Conservation (phyloP, 2,888 invertebrate genomes). For the Sphinx pinastri region DNA sequence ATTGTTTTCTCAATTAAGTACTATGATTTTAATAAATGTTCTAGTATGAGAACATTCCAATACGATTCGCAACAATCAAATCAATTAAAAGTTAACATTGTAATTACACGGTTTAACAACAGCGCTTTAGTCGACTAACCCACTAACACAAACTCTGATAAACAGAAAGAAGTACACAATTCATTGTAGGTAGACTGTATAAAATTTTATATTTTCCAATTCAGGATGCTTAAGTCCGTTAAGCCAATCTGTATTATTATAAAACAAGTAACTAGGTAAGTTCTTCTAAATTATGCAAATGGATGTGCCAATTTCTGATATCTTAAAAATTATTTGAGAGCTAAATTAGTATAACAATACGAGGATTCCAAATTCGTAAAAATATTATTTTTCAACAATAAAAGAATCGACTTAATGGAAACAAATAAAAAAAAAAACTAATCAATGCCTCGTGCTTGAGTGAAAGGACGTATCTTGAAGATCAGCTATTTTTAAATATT, state of each 20-base stretch:
- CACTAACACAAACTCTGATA: neutral
- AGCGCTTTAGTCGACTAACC: slow-evolving; percentile 1
- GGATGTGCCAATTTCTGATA: too few species aligned
- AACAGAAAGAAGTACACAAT: neutral
- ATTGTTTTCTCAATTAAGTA: neutral
- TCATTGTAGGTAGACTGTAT: neutral
- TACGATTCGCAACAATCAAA: slow-evolving; percentile 9
- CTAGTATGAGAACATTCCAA: slow-evolving; percentile 1
- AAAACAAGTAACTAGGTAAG: too few species aligned
- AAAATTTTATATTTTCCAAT: too few species aligned
- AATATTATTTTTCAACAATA: neutral
- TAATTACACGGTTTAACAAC: slow-evolving; percentile 9
- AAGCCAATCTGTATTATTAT: too few species aligned
- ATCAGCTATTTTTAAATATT: slow-evolving; percentile 3
- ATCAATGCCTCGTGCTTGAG: neutral
- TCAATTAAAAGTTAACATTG: slow-evolving; percentile 17
- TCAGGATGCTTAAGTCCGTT: too few species aligned
- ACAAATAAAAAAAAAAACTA: neutral
- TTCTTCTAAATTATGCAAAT: too few species aligned
- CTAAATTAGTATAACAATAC: too few species aligned
- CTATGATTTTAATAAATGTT: neutral
- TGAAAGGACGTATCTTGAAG: neutral
- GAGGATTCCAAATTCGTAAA: neutral
- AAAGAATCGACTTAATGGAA: neutral
- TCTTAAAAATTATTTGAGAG: too few species aligned